Base-by-base conservation (phyloP, 2,113 vertebrate species). In the Castor canadensis region DNA sequence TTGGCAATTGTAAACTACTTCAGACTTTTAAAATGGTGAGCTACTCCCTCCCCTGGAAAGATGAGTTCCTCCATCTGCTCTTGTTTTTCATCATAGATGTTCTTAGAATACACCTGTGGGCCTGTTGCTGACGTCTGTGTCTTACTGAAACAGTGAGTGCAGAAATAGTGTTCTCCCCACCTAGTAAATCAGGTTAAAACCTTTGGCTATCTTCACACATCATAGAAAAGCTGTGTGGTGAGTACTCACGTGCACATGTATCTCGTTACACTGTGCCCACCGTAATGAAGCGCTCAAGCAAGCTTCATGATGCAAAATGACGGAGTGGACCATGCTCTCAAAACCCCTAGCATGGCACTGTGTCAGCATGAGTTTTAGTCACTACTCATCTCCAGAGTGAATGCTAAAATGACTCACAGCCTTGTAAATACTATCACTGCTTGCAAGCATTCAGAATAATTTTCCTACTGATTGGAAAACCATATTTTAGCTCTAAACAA, bases 371-470 rank as follows among this genome's bases (percentile, higher is more conserved):
- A 73, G 52, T 87, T 85, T 82, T 43, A 75, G 66, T 90, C 6
- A 10, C 62, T 32, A 56, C 49, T 94, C 47, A n/a, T 83, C 81
- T 62, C 56, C 73, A 93, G 54, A 88, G 72, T 80, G 88, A 93
- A 96, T n/a, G 47, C 67, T 72, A 92, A 90, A 69, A 91, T 95
- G 95, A 95, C 88, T 97, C 95, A 96, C 64, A 97, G 86, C 73
- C 56, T 91, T 93, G 76, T 83, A 96, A 95, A 95, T 56, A 90
- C 62, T 35, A 4, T 86, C 67, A 75, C 56, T 91, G 92, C 40
- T 76, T 95, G 22, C 17, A 91, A 89, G 26, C 66, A 20, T 72
- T 64, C 5, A 56, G 86, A 89, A 83, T 60, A 89, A 96, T 92
- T 87, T 93, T 95, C 73, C 54, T 13, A 12, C 13, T 71, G 92